Evolutionary conservation across 1,140 invertebrate species (phyloP), one percentile per base, ranked within the genome.

Genomic region (Coptotermes formosanus): DNA sequence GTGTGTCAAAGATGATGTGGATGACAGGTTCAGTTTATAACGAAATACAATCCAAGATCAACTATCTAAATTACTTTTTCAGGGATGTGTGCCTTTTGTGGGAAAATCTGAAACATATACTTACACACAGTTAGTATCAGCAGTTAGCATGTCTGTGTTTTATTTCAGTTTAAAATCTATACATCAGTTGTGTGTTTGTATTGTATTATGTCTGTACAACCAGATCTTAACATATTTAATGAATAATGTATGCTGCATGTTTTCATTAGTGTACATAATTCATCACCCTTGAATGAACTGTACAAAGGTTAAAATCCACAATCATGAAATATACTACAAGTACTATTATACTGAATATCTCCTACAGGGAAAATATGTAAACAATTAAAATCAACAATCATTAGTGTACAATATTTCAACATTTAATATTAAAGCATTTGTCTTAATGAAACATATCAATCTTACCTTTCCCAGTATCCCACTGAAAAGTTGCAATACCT

Each of bases 381-480:
- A 84, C 83, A 84, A 84, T 84, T 52, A 84, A 84, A 84, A 84
- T 84, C 83, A 84, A 84, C 83, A 84, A 84, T 84, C 83, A 84
- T 84, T 84, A 84, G 83, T 84, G 44, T 84, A 84, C 83, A 84
- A 84, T 84, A 9, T 84, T 52, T 84, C 83, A 84, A 84, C 83
- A 84, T 84, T 84, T 45, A 84, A 84, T 84, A 84, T 84, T 84
- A 84, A 84, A 84, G 83, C 83, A 52, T 52, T 55, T 84, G 83
- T 52, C 52, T 84, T 84, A 30, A 84, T 59, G 83, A 84, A 84
- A 45, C 30, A 8, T 69, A n/a, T 69, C 64, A 69, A 69, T 69
- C 64, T 69, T 69, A 69, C 64, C 64, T 69, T 69, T 69, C 64
- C 64, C 64, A 69, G 64, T n/a, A 69, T 69, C 64, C 64, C 64